A percentile compares a stretch with the other conserved stretches of the same genome.
Conservation (phyloP, 2,888 invertebrate genomes). For the Nomada goodeniana region DNA sequence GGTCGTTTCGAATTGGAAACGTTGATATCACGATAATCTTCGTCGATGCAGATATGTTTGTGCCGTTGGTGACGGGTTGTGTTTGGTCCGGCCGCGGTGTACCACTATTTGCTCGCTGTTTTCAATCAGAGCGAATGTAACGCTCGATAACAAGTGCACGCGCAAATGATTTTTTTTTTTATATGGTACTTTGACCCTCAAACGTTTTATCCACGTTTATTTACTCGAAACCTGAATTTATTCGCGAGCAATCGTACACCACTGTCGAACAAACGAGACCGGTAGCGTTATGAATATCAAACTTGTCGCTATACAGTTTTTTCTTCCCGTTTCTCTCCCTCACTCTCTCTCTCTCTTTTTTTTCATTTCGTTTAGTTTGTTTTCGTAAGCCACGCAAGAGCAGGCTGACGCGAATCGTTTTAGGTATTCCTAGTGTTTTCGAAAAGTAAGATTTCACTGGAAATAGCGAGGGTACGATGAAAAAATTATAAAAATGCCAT, state of each 20-base stretch:
- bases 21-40: constrained; percentile 33
- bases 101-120: constrained; percentile 23
- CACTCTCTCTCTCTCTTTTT: neutral
- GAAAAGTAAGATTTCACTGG: too few species aligned
- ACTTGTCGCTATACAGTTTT: constrained; percentile 2
- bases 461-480: too few species aligned
- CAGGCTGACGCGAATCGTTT: too few species aligned
- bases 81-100: neutral
- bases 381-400: neutral
- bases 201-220: constrained; percentile 48
- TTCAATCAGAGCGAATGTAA: constrained; percentile 45
- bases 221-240: constrained; percentile 48
- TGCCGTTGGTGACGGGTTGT: constrained; percentile 4
- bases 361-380: neutral
- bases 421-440: too few species aligned
- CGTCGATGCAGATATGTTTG: constrained; percentile 22
- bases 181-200: constrained; percentile 40
- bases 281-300: constrained; percentile 37
- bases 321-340: neutral
- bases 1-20: constrained; percentile 8
- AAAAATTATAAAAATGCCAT: too few species aligned
- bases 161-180: constrained; percentile 52
- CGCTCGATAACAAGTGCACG: constrained; percentile 40
- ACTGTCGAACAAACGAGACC: constrained; percentile 10
- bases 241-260: constrained; percentile 31